phyloP scores from a whole-genome alignment of 2,797 vertebrate species.

The Myiotriccus ornatus region DNA sequence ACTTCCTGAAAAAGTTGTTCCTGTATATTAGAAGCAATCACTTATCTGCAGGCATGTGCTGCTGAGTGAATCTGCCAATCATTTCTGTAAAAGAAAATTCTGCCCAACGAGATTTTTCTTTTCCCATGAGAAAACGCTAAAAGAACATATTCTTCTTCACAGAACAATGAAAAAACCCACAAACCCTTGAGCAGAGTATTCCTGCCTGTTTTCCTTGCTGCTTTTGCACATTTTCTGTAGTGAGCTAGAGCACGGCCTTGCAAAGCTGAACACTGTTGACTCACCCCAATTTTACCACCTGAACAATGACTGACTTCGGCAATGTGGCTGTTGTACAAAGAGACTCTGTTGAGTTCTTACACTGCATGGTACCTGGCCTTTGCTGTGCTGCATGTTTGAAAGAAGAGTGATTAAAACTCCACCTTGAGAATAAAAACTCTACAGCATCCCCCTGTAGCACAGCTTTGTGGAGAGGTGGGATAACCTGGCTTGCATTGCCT shows the following conservation, averaged over 20 bases:
- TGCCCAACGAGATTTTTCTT: constrained; percentile 8
- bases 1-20: neutral
- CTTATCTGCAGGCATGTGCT: neutral
- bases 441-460: neutral
- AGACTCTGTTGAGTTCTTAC: neutral
- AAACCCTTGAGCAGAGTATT: neutral
- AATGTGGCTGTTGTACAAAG: neutral
- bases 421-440: neutral
- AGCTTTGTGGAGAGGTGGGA: neutral
- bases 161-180: neutral
- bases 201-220: neutral
- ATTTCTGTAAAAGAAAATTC: neutral
- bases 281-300: neutral
- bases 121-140: neutral
- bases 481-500: neutral
- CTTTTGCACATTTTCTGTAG: neutral
- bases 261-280: neutral
- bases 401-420: neutral
- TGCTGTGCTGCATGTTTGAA: neutral
- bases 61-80: neutral
- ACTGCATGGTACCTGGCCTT: neutral
- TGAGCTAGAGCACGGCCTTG: neutral
- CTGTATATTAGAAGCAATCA: neutral
- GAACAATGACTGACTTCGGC: neutral
- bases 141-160: neutral